Evolutionary conservation across 2,113 vertebrate genomes (phyloP).

Genomic region (Notothenia rossii): DNA sequence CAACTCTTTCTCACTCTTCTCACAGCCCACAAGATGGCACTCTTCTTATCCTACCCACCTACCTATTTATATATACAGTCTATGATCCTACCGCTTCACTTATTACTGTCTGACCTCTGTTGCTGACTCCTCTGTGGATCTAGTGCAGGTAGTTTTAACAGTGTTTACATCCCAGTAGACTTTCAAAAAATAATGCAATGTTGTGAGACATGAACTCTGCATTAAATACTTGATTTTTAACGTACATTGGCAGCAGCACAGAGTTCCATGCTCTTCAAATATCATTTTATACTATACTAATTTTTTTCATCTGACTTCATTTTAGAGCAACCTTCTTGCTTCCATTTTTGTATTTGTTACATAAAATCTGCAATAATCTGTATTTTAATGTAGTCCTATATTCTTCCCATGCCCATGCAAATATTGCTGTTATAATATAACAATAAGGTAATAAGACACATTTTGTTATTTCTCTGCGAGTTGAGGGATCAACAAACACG

Average conservation of each 20-base stretch:
- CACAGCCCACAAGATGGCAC: conserved; percentile 8
- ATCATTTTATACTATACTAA: too few species aligned
- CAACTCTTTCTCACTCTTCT: neutral
- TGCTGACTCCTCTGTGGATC: neutral
- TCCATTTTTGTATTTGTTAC: neutral
- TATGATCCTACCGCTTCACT: neutral
- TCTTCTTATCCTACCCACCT: neutral
- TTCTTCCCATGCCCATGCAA: too few species aligned
- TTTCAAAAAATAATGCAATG: neutral
- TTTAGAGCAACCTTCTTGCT: neutral
- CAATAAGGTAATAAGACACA: neutral
- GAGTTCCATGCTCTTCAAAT: too few species aligned
- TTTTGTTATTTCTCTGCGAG: conserved; percentile 15
- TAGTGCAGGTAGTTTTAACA: neutral
- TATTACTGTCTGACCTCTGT: neutral
- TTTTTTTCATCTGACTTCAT: neutral
- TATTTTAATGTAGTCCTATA: too few species aligned
- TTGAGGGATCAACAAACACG: conserved; percentile 62
- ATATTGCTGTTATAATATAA: neutral
- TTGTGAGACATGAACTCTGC: neutral
- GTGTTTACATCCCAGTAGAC: neutral
- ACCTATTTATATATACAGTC: too few species aligned
- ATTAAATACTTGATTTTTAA: neutral
- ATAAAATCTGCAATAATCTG: neutral
- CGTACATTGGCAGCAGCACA: neutral